Evolutionary conservation across 2,888 invertebrate genomes (phyloP), one percentile per base, ranked within the genome.

Genomic region (Philereme vetulata): DNA sequence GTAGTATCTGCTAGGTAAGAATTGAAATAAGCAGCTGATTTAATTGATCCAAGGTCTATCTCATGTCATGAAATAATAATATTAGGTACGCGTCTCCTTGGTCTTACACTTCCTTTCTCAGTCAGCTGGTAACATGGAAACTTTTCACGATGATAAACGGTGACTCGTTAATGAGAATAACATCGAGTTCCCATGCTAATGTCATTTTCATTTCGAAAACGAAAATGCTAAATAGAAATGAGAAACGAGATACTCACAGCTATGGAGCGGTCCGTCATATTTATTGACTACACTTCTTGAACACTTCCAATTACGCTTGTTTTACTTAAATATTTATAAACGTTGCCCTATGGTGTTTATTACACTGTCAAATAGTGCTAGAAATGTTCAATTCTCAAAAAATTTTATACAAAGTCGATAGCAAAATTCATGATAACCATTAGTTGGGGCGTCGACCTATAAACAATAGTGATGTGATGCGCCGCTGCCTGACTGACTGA

Each of bases 191-290:
- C 69, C 56, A 58, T 69, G 67, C 72, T 74, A 74, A 62, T 68
- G 68, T 65, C 64, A 70, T 66, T 35, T 35, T 35, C 46, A 40
- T 56, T 56, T 55, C 45, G 54, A 65, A 64, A 68, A 61, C 52
- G 50, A 67, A 66, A 64, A 50, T 55, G 50, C 32, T 1, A 6
- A 4, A 43, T 36, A 51, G n/a, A 62, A 63, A 45, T 54, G 56
- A 46, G 60, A 61, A 40, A 51, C 54, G 58, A 50, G 52, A 60
- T 65, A 82, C 88, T 83, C 77, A 90, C 90, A 65, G 90, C 86
- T 72, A 89, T 89, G 32, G 84, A 75, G 72, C 89, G 83, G 59
- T 90, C 90, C 56, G 84, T 74, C 88, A 90, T 90, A 56, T 64
- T 75, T 46, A 44, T 50, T 60, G 2, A 10, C 10, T 44, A 0